A percentile compares a stretch with the other conserved stretches of the same genome.
Conservation (phyloP, 2,888 invertebrate genomes). For the Agelastica alni region DNA sequence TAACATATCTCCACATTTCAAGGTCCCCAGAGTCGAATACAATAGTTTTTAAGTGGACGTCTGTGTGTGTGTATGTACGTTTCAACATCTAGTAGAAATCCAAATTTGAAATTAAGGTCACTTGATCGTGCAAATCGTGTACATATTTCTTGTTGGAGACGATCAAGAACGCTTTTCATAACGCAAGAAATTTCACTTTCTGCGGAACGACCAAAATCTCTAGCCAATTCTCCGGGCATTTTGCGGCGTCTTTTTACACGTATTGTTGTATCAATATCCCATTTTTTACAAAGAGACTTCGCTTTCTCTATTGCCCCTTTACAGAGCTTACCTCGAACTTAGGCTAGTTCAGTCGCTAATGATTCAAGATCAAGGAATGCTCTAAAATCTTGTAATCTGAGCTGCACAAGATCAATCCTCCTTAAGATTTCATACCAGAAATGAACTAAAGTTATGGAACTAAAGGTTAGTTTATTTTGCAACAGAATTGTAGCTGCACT, state of each 20-base stretch:
- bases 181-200: background rate
- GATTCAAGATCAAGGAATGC: background rate
- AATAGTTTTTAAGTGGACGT: no score
- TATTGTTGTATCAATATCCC: background rate
- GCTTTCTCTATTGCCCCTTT: background rate
- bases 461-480: background rate
- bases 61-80: no score
- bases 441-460: background rate
- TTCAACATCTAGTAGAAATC: slow-evolving; percentile 1
- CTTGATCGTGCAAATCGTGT: background rate
- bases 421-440: background rate
- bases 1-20: no score
- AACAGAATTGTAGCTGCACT: background rate
- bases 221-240: background rate
- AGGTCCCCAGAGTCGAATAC: no score
- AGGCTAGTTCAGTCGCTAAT: background rate
- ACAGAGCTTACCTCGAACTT: no score
- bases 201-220: background rate
- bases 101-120: background rate
- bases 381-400: background rate
- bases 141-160: background rate
- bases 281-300: background rate
- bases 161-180: background rate
- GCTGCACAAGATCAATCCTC: background rate
- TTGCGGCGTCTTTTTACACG: background rate